Conservation (phyloP, 2,888 invertebrate species). For the Synergus umbraculus region DNA sequence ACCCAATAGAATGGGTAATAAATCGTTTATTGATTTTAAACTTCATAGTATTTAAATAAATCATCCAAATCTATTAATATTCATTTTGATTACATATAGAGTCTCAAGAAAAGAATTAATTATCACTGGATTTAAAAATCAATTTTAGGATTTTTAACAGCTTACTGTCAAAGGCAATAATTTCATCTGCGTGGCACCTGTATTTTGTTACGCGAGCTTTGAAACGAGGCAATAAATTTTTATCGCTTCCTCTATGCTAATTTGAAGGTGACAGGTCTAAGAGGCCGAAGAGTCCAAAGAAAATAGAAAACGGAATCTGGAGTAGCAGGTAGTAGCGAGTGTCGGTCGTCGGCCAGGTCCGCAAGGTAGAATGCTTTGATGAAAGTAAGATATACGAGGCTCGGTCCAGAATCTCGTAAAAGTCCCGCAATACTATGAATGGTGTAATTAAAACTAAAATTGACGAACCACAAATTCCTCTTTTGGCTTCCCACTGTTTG, state of each 20-base stretch:
- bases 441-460: constrained; percentile 41
- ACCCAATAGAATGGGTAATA: not conserved
- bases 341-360: constrained; percentile 60
- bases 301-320: constrained; percentile 61
- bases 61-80: not conserved
- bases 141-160: not conserved
- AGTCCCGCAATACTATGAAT: constrained; percentile 63
- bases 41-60: not conserved
- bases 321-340: constrained; percentile 69
- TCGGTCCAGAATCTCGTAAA: constrained; percentile 54
- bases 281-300: constrained; percentile 56
- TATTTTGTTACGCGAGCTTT: not conserved
- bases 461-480: constrained; percentile 32
- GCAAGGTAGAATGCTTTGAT: constrained; percentile 58
- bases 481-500: constrained; percentile 15
- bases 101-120: not conserved
- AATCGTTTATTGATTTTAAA: not conserved
- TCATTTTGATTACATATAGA: not conserved
- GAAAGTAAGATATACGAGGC: constrained; percentile 68
- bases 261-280: constrained; percentile 45
- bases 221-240: constrained; percentile 50
- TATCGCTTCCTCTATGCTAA: constrained; percentile 46
- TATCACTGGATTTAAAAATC: not conserved
- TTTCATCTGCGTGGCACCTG: constrained; percentile 5
- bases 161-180: constrained; percentile 10